phyloP scores from a whole-genome alignment of 2,797 vertebrate genomes.

The Notolepis coatsorum region DNA sequence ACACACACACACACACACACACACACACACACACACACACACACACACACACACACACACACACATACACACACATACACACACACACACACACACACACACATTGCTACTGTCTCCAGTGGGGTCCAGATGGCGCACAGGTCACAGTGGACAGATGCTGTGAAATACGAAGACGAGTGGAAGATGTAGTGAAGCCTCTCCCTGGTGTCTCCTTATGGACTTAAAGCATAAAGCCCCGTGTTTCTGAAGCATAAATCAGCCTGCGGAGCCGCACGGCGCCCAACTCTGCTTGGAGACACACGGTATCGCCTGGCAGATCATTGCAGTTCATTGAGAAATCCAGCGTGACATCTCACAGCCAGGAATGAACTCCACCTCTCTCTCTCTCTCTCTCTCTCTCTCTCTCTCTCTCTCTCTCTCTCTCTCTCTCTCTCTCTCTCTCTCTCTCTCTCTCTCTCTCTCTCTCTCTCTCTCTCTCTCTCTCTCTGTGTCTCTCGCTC shows the following conservation, averaged over 20 bases:
- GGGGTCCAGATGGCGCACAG: background rate
- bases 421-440: background rate
- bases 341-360: conserved; percentile 51
- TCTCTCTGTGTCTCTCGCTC: background rate
- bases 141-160: background rate
- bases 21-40: too few species aligned
- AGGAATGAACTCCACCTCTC: conserved; percentile 31
- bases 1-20: too few species aligned
- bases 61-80: too few species aligned
- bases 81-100: too few species aligned
- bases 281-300: too few species aligned
- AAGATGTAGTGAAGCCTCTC: conserved; percentile 24
- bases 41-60: too few species aligned
- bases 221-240: conserved; percentile 19
- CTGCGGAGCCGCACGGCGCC: conserved; percentile 21
- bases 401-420: background rate
- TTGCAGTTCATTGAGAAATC: conserved; percentile 59
- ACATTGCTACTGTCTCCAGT: too few species aligned
- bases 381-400: background rate
- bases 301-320: too few species aligned
- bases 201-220: conserved; percentile 28
- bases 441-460: background rate
- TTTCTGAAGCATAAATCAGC: conserved; percentile 46
- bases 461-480: background rate
- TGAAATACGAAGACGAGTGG: conserved; percentile 12